Evolutionary conservation across 2,797 vertebrate species (phyloP).

Genomic region (Pogoniulus pusillus): DNA sequence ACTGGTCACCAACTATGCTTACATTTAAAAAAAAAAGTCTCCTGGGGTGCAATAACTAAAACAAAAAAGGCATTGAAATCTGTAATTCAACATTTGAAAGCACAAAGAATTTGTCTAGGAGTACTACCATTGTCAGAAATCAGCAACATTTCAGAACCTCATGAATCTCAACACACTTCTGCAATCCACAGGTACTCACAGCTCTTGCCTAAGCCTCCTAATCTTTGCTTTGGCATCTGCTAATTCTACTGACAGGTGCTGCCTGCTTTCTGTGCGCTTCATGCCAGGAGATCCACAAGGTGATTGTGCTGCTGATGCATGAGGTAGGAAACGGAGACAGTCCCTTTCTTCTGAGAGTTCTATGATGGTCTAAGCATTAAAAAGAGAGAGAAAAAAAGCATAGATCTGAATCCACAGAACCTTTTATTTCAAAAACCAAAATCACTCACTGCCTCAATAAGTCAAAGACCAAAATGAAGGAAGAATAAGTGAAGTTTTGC

Average conservation of each 20-base stretch:
- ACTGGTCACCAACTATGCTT: not conserved
- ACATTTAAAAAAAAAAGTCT: not conserved
- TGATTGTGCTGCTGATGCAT: slow-evolving; percentile 82
- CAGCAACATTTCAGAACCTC: not conserved
- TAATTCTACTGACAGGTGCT: slow-evolving; percentile 95
- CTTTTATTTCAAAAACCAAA: not conserved
- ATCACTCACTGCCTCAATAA: not conserved
- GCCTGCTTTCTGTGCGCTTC: slow-evolving; percentile 93
- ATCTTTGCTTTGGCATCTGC: slow-evolving; percentile 97
- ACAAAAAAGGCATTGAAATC: not conserved
- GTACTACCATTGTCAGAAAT: fast-evolving
- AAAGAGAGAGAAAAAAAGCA: fast-evolving
- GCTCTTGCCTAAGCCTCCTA: slow-evolving; percentile 92
- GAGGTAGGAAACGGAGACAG: slow-evolving; percentile 86
- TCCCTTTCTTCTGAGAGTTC: slow-evolving; percentile 94
- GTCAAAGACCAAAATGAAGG: not conserved
- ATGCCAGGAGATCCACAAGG: slow-evolving; percentile 92
- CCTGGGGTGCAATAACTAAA: not conserved
- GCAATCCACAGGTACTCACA: slow-evolving; percentile 82
- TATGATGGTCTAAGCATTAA: slow-evolving; percentile 84
- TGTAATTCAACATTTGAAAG: not conserved
- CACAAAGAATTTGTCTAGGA: fast-evolving
- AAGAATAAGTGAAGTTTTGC: not conserved
- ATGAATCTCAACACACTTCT: not conserved
- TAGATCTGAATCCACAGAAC: not conserved